Base-by-base conservation (phyloP, 2,888 invertebrate genomes). In the Cryptus armator region DNA sequence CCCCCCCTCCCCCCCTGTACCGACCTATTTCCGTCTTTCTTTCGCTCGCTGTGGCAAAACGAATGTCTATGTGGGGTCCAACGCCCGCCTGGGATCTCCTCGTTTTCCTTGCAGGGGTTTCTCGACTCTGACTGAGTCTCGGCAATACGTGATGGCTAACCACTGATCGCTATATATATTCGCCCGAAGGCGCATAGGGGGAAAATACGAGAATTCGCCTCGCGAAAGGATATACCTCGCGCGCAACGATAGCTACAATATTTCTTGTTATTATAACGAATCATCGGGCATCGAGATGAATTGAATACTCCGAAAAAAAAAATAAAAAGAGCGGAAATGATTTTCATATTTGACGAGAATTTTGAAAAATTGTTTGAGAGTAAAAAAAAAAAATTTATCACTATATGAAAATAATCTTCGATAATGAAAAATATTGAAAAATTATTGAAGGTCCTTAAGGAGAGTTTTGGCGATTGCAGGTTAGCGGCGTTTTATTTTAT, bases 21-120 rank as follows among this genome's bases (percentile, higher is more conserved):
- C 37, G 37, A 37, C 37, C 37, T 37, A 37, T 37, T 19, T 29
- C 48, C 37, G 32, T 75, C 75, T 24, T 53, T 62, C 46, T n/a
- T 12, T 37, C 66, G 29, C 46, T 64, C 56, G 14, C 62, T 56
- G n/a, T 5, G 1, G 29, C 59, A 29, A 59, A 59, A 51, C 19
- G 56, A 53, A 71, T 24, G 5, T 56, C 75, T 48, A 64, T 51
- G 75, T 51, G 62, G 64, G 75, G 51, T 59, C 59, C 29, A 7
- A 59, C 59, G 29, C 5, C 14, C 14, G 29, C 14, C 16, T 53
- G 12, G 59, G n/a, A 59, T 24, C 29, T 24, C 4, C 37, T 48
- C 59, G 59, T 24, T 24, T 24, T 59, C 29, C 14, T 59, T 4
- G 32, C 59, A 24, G 59, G 59, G 59, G 29, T 29, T 59, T n/a